Evolutionary conservation across 2,113 vertebrate species (phyloP).

Genomic region (Salvator merianae): DNA sequence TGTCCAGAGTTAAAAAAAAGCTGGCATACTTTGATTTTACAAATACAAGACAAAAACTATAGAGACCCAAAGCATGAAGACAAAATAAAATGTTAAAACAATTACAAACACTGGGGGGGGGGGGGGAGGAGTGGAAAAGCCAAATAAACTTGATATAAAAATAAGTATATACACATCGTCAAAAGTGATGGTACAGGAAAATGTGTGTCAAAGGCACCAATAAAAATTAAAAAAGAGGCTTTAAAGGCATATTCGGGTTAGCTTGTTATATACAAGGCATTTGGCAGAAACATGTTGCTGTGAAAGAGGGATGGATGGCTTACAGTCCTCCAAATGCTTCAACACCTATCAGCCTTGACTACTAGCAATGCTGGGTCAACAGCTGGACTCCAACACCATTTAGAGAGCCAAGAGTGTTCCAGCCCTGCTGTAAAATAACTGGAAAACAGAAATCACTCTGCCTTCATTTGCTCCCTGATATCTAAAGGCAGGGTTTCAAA

Average conservation of each 20-base stretch:
- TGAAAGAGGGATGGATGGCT: background rate
- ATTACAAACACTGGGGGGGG: conserved; percentile 66
- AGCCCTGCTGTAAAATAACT: conserved; percentile 59
- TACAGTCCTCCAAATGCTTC: background rate
- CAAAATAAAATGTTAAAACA: conserved; percentile 70
- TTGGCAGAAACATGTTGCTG: conserved; percentile 78
- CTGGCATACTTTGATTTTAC: conserved; percentile 57
- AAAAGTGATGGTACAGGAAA: conserved; percentile 72
- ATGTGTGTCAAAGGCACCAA: conserved; percentile 57
- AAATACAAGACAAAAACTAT: conserved; percentile 62
- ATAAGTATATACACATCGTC: conserved; percentile 75
- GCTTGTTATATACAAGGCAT: conserved; percentile 70
- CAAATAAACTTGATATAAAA: conserved; percentile 72
- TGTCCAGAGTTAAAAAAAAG: background rate
- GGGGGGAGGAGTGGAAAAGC: conserved; percentile 62
- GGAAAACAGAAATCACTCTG: conserved; percentile 80
- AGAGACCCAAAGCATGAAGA: conserved; percentile 51
- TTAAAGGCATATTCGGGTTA: conserved; percentile 70
- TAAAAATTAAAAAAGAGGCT: conserved; percentile 50
- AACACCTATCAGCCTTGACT: background rate
- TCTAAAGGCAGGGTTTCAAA: conserved; percentile 97
- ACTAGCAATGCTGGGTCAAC: background rate
- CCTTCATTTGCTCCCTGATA: conserved; percentile 93
- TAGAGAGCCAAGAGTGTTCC: background rate
- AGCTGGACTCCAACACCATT: background rate